Percentiles rank a stretch among this genome's conserved stretches.
These are phyloP conservation scores for Branchellion lobata DNA, from an alignment of 2,888 invertebrate species.

Conservation along the genomic window DNA sequence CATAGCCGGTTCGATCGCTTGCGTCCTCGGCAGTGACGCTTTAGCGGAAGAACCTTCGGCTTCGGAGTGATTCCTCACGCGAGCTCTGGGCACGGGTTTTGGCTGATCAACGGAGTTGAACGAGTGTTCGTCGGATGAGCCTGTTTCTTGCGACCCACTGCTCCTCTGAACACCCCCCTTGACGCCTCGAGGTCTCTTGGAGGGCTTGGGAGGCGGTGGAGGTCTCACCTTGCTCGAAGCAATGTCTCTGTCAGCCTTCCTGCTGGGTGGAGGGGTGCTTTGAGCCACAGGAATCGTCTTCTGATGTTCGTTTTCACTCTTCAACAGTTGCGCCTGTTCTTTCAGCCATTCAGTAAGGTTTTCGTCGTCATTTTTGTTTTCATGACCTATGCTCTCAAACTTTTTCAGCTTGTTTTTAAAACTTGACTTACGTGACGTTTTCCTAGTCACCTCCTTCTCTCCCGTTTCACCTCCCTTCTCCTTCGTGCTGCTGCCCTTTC, in stretches of 20 bases:
- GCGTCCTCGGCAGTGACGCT: not conserved
- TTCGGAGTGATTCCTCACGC: not conserved
- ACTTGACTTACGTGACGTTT: not conserved
- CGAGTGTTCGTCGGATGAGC: not conserved
- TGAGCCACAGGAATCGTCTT: slow-evolving; percentile 42
- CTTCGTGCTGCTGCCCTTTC: slow-evolving; percentile 20
- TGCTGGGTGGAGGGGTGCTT: slow-evolving; percentile 43
- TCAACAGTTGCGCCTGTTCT: slow-evolving; percentile 49
- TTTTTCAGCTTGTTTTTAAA: slow-evolving; percentile 18
- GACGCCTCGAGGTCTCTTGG: slow-evolving; percentile 13
- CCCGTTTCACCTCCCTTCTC: not conserved
- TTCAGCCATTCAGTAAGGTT: slow-evolving; percentile 49
- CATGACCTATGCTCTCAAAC: not conserved
- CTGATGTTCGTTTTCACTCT: slow-evolving; percentile 34
- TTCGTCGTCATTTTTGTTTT: slow-evolving; percentile 18
- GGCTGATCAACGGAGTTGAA: slow-evolving; percentile 1
- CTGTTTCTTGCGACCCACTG: slow-evolving; percentile 5
- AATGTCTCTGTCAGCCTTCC: slow-evolving; percentile 16
- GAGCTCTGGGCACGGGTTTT: slow-evolving; percentile 39
- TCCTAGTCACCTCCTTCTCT: not conserved
- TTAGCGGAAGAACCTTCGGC: not conserved
- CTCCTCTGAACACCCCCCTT: not conserved
- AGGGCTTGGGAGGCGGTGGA: slow-evolving; percentile 46
- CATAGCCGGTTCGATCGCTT: not conserved
- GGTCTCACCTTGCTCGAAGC: slow-evolving; percentile 12